phyloP scores from a whole-genome alignment of 2,888 invertebrate species.

The Calameuta idolon region DNA sequence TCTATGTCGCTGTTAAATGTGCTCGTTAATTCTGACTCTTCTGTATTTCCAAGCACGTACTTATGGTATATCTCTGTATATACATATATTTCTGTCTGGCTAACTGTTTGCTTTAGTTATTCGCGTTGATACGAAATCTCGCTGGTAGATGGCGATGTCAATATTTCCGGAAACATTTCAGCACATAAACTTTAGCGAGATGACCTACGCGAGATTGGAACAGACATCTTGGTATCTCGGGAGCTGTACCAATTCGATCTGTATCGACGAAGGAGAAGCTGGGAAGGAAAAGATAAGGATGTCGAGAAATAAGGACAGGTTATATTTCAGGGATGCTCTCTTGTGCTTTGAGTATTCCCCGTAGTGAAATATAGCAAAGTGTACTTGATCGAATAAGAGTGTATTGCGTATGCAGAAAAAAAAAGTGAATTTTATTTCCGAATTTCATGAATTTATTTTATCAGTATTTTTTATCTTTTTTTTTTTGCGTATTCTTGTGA shows the following conservation, averaged over 20 bases:
- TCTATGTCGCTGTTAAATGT: background rate
- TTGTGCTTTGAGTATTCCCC: background rate
- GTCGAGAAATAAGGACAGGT: background rate
- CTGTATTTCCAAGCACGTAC: background rate
- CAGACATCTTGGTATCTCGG: background rate
- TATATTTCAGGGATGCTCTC: background rate
- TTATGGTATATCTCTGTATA: background rate
- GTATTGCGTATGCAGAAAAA: background rate
- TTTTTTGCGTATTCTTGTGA: too few species aligned
- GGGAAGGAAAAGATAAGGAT: background rate
- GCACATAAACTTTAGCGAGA: background rate
- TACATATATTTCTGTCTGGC: background rate
- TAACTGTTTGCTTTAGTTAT: background rate
- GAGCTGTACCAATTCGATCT: background rate
- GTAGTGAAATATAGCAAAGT: background rate
- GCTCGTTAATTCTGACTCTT: background rate
- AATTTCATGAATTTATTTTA: background rate
- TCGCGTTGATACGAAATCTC: background rate
- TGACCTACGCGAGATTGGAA: background rate
- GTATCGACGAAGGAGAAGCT: background rate
- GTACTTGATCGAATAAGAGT: background rate
- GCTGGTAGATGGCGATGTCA: background rate
- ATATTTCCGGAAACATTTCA: background rate
- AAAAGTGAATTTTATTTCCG: background rate
- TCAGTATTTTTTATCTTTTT: background rate